Conservation (phyloP, 2,888 invertebrate species). For the Osmoderma eremita region DNA sequence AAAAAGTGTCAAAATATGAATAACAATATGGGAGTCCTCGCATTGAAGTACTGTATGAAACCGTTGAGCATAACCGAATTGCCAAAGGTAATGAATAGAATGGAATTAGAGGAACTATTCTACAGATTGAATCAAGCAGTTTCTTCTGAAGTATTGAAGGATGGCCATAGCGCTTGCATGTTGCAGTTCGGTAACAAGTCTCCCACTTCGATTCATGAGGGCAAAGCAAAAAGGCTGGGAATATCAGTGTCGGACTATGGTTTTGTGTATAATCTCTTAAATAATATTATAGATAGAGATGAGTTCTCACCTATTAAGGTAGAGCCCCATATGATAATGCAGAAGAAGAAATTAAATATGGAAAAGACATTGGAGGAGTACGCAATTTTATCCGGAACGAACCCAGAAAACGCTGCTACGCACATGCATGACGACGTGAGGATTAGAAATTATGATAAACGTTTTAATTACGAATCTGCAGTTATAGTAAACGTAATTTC, state of each 20-base stretch:
- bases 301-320: conserved; percentile 10
- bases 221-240: conserved; percentile 2
- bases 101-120: conserved; percentile 18
- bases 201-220: neutral
- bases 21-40: conserved; percentile 15
- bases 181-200: neutral
- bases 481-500: conserved; percentile 31
- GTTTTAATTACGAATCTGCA: conserved; percentile 3
- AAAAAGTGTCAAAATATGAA: conserved; percentile 17
- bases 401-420: neutral
- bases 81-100: neutral
- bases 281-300: conserved; percentile 13
- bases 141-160: conserved; percentile 14
- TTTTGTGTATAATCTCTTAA: conserved; percentile 15
- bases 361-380: conserved; percentile 20
- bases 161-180: neutral
- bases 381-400: conserved; percentile 18
- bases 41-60: conserved; percentile 14
- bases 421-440: neutral
- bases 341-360: neutral
- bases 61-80: conserved; percentile 21
- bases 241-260: conserved; percentile 18
- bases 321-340: neutral
- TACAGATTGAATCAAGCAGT: neutral
- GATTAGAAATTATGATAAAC: conserved; percentile 16